Evolutionary conservation across 2,888 invertebrate species (phyloP).

Genomic region (Stratiomys singularior): DNA sequence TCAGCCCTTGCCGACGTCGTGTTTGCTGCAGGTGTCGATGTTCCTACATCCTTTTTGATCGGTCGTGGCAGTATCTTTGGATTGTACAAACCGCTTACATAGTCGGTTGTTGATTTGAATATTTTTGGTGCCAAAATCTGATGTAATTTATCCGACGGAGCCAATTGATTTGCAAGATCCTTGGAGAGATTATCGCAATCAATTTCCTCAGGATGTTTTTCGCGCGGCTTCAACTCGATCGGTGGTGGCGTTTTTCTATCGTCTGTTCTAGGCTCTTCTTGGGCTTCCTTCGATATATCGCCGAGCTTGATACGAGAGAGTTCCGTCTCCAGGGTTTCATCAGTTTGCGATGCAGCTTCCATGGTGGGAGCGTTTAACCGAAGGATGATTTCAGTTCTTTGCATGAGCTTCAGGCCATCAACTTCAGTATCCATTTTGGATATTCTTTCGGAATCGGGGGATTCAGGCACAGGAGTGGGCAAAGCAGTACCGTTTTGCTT

Average conservation of each 20-base stretch:
- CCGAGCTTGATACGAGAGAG: conserved; percentile 56
- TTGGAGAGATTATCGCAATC: conserved; percentile 79
- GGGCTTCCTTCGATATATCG: conserved; percentile 46
- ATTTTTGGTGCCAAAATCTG: conserved; percentile 67
- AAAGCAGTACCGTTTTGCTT: conserved; percentile 7
- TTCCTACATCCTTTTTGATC: conserved; percentile 65
- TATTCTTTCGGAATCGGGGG: conserved; percentile 54
- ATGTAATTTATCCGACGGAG: conserved; percentile 74
- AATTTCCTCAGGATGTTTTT: conserved; percentile 78
- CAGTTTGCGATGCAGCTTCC: conserved; percentile 72
- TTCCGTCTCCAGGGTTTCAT: conserved; percentile 63
- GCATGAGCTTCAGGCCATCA: conserved; percentile 69
- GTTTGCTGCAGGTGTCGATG: conserved; percentile 59
- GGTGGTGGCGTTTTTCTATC: conserved; percentile 10
- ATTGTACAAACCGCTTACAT: conserved; percentile 64
- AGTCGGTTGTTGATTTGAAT: conserved; percentile 62
- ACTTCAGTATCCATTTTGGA: conserved; percentile 57
- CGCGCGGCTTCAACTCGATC: conserved; percentile 63
- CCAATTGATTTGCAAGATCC: conserved; percentile 72
- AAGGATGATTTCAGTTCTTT: conserved; percentile 72
- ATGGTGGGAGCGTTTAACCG: conserved; percentile 72
- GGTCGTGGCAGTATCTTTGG: conserved; percentile 62
- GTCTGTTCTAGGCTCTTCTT: conserved; percentile 5
- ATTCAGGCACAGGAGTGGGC: conserved; percentile 49
- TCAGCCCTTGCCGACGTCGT: neutral